Conservation (phyloP, 92 coral and sea anemone species). For the Parazoanthus atlanticus region DNA sequence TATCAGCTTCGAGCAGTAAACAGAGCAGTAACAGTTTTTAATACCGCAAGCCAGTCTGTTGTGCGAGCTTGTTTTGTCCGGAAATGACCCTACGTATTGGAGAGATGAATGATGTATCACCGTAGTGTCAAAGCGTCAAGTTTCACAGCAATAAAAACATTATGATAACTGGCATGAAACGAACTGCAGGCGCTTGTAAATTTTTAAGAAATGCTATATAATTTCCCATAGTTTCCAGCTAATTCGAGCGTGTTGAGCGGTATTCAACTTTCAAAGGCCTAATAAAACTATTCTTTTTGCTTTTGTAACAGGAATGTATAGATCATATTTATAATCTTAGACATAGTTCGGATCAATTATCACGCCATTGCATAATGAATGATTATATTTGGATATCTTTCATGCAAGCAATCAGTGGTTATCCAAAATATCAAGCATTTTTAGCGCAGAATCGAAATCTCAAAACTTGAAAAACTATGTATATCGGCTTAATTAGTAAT, state of each 20-base stretch:
- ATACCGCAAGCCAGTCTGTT: not conserved
- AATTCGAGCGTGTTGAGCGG: not conserved
- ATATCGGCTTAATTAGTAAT: too few relatives aligned
- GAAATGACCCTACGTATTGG: slow-evolving; percentile 6
- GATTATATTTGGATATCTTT: not conserved
- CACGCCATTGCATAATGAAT: not conserved
- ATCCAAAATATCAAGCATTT: too few relatives aligned
- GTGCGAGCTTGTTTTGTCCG: slow-evolving; percentile 2
- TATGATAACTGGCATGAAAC: not conserved
- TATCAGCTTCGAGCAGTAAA: not conserved
- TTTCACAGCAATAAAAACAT: slow-evolving; percentile 2
- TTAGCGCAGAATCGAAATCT: too few relatives aligned
- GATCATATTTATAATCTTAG: too few relatives aligned
- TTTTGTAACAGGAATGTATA: not conserved
- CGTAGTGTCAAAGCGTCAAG: slow-evolving; percentile 10
- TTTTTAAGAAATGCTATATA: too few relatives aligned
- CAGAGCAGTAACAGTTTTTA: not conserved
- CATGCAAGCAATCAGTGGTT: too few relatives aligned
- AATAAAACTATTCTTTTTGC: not conserved
- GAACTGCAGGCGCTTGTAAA: not conserved
- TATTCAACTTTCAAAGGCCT: not conserved
- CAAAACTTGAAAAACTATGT: too few relatives aligned
- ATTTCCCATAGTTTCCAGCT: too few relatives aligned
- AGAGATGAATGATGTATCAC: not conserved
- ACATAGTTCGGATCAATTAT: not conserved